Evolutionary conservation across 2,113 vertebrate species (phyloP), one percentile per base, ranked within the genome.

Genomic region (Paralichthys olivaceus): DNA sequence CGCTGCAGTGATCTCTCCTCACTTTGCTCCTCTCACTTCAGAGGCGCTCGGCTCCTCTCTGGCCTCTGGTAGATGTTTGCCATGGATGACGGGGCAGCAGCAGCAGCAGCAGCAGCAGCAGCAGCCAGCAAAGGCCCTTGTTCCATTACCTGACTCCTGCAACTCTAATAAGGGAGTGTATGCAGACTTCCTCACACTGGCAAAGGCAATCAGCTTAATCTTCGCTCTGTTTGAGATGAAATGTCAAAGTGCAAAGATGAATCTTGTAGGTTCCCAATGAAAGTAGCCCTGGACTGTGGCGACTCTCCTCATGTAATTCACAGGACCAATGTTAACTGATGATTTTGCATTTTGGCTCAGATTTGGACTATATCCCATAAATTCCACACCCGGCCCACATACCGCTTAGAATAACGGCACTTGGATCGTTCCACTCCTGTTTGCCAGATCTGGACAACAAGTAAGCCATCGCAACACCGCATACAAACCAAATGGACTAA

Each of bases 101-200:
- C 45, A 49, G 45, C 37, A 40, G 72, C 69, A 49, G 51, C 43
- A 64, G 55, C 1, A 55, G 53, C 45, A 49, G 45, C 37, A 40
- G 72, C 69, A 49, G 51, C 43, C 40, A 68, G 69, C 45, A 81
- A 81, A 53, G 56, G 56, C 28, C 57, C 65, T 45, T 14, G 61
- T 71, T 85, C 72, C 53, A 29, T 75, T 77, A 83, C 85, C 79
- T 82, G 76, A 83, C 80, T 81, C 56, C 45, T 77, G 58, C 75
- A 63, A 4, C 69, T 79, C 51, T 86, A 81, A 87, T 75, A 47
- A 62, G 56, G 54, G 59, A 75, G 65, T 88, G 81, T 82, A 84
- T 77, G 56, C 76, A 64, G 68, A 68, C 60, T 58, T 81, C 29
- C 61, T 83, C 75, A 83, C 84, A 79, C 32, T 5, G 64, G 65